Percentiles rank a stretch among this genome's conserved stretches.
phyloP scores from a whole-genome alignment of 2,113 vertebrate species.

The Serilophus lunatus region DNA sequence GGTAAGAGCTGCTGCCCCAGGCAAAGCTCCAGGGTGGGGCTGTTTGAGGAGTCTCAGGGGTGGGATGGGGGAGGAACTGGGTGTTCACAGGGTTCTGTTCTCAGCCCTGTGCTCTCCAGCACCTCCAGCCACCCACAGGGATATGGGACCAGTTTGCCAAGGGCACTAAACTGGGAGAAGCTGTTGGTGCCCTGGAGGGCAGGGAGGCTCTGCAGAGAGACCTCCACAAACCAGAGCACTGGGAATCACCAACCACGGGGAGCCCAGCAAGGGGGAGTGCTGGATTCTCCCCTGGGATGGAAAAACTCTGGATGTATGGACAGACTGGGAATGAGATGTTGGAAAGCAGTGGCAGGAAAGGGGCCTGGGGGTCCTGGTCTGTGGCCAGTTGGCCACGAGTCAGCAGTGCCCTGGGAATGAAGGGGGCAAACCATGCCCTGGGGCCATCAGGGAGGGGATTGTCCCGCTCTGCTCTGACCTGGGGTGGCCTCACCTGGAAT shows the following conservation, averaged over 20 bases:
- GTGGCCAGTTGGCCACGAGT: background rate
- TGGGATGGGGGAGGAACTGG: no score
- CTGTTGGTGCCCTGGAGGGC: background rate
- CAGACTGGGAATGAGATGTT: background rate
- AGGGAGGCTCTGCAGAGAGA: background rate
- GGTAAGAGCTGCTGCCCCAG: constrained; percentile 62
- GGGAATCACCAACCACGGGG: background rate
- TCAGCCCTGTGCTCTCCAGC: background rate
- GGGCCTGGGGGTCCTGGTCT: background rate
- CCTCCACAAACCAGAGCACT: background rate
- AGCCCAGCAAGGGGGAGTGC: background rate
- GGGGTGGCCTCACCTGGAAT: background rate
- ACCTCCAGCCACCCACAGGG: background rate
- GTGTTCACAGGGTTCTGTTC: background rate
- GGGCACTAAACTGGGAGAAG: background rate
- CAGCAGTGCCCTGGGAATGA: background rate
- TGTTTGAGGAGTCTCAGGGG: background rate
- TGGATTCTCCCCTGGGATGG: background rate
- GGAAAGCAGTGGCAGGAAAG: background rate
- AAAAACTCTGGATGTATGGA: background rate
- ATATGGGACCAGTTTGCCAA: background rate
- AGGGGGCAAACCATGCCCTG: background rate
- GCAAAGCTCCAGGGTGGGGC: rapidly evolving
- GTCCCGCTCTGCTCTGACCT: background rate
- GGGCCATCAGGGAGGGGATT: background rate